These are phyloP conservation scores for Byasa hedistus DNA, from an alignment of 2,888 invertebrate genomes.

Conservation along the genomic window DNA sequence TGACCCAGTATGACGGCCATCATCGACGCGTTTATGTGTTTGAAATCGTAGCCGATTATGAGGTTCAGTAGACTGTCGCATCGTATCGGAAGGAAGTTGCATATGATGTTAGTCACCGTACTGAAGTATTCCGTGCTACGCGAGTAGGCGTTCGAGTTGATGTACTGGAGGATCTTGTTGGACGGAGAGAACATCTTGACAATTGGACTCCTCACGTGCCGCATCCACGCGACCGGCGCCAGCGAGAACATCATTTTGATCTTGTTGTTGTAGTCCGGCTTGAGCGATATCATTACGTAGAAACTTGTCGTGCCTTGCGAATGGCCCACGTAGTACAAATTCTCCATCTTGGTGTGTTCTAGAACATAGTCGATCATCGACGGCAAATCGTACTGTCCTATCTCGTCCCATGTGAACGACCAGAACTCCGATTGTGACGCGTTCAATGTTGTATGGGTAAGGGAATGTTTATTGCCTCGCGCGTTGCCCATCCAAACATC, in stretches of 20 bases:
- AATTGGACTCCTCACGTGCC: constrained; percentile 61
- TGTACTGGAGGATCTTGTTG: constrained; percentile 43
- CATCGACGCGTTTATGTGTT: constrained; percentile 63
- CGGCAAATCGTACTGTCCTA: constrained; percentile 85
- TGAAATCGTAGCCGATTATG: constrained; percentile 48
- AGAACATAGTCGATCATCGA: constrained; percentile 84
- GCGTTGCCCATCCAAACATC: constrained; percentile 92
- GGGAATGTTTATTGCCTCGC: constrained; percentile 87
- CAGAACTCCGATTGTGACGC: constrained; percentile 49
- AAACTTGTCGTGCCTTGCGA: constrained; percentile 83
- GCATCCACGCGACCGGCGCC: constrained; percentile 80
- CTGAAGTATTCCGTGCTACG: constrained; percentile 49
- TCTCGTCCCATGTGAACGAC: constrained; percentile 85
- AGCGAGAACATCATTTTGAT: constrained; percentile 77
- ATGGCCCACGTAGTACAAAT: constrained; percentile 84
- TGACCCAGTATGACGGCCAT: constrained; percentile 81
- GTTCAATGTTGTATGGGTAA: constrained; percentile 65
- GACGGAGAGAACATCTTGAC: constrained; percentile 52
- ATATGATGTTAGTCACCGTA: constrained; percentile 46
- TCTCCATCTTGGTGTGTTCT: constrained; percentile 63
- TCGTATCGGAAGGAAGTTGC: constrained; percentile 41
- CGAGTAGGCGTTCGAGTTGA: constrained; percentile 43
- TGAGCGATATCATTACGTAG: constrained; percentile 77
- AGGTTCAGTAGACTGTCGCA: constrained; percentile 51
- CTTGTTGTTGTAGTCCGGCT: constrained; percentile 78